A percentile compares a stretch with the other conserved stretches of the same genome.
phyloP scores from a whole-genome alignment of 1,140 invertebrate genomes.

The Ladona fulva region DNA sequence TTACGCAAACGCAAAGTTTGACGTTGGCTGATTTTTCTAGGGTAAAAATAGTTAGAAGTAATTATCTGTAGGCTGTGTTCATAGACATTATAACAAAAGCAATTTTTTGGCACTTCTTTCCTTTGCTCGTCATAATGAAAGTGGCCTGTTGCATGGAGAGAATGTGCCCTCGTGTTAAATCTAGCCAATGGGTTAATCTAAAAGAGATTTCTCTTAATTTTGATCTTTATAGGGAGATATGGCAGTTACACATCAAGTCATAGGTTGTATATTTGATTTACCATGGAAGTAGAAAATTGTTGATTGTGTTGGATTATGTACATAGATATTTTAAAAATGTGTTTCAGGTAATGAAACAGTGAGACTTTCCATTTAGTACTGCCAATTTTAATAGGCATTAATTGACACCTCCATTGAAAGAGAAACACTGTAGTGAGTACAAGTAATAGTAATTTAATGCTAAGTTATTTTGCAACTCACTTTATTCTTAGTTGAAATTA shows the following conservation, averaged over 20 bases:
- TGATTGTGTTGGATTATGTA: background rate
- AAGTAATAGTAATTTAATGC: background rate
- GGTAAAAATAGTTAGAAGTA: background rate
- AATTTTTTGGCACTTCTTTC: background rate
- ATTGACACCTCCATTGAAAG: background rate
- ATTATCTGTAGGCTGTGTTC: background rate
- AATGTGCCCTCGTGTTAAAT: too few species aligned
- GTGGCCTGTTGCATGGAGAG: too few species aligned
- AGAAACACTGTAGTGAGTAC: background rate
- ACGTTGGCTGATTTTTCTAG: background rate
- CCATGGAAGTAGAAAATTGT: background rate
- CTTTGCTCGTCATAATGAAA: background rate
- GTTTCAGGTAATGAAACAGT: background rate
- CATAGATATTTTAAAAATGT: background rate
- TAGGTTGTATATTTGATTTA: background rate
- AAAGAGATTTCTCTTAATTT: too few species aligned
- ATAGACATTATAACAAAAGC: background rate
- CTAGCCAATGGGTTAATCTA: too few species aligned
- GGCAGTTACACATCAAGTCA: background rate
- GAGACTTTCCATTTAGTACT: background rate
- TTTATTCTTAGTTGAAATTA: background rate
- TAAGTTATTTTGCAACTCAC: background rate
- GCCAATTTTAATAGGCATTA: constrained; percentile 6
- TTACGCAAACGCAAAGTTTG: constrained; percentile 30
- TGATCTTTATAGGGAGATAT: background rate